Base-by-base conservation (phyloP, 2,888 invertebrate genomes). In the Antheraea yamamai region DNA sequence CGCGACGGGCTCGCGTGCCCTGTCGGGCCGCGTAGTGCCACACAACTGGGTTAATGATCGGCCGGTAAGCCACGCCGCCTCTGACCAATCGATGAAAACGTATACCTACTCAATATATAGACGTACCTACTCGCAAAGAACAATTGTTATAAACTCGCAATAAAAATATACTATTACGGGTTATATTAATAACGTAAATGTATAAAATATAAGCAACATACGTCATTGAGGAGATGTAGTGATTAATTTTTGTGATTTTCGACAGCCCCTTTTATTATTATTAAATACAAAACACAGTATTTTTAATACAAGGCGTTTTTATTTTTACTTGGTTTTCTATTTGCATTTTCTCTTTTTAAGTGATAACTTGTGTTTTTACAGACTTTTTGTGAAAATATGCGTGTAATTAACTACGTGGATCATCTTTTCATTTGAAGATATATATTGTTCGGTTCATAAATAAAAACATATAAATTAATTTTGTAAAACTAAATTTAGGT, bases 31-130 rank as follows among this genome's bases (percentile, higher is more conserved):
- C 91, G 88, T 86, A 87, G 87, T 92, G 91, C 88, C 88, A 86
- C 87, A 88, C 93, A 93, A 95, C 94, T 95, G 94, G 94, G 94
- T 94, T 94, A 94, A 95, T 94, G 94, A 92, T 94, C 94, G 92
- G 91, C 88, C 93, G 91, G 92, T 90, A 90, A 89, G 89, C 86
- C 92, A 91, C 91, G 88, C 89, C 88, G 82, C 87, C 89, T 88
- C 90, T 93, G 93, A 93, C 94, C 94, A 95, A 95, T 95, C 94
- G 94, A 95, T 95, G 89, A 82, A 81, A 86, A 83, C 81, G 83
- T 83, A 87, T 84, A 86, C 79, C 79, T 80, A 81, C 75, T 72
- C 76, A 47, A 10, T 47, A 58, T 75, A 76, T 68, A 73, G 30
- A 73, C 77, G 76, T 75, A 77, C 75, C 71, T 76, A 76, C 78